Base-by-base conservation (phyloP, 2,888 invertebrate species). In the Odontomyia ornata region DNA sequence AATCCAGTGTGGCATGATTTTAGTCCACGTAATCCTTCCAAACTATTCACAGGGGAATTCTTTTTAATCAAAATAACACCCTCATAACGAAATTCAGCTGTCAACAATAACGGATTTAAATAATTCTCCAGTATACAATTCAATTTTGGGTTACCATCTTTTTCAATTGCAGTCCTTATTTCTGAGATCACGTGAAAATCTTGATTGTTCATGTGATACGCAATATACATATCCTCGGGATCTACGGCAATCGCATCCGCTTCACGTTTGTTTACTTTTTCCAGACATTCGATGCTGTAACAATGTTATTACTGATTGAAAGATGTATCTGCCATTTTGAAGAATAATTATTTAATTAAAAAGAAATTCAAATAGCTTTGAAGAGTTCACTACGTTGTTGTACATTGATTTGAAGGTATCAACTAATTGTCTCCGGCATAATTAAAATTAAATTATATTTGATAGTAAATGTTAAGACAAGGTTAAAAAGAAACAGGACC, bases 1-100 rank as follows among this genome's bases (percentile, higher is more conserved):
- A 95, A 91, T 13, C 95, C 95, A 1, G 96, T 95, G 84, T 96
- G 95, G 82, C 96, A 97, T 0, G 95, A 95, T 82, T 92, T 93
- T 69, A 93, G 89, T 0, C 94, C 94, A 80, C 90, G 90, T 75
- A 97, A 87, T 75, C 91, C 92, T 80, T 91, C 89, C 76, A 95
- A 86, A 76, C 88, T 90, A 81, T 89, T 89, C 77, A 95, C 90
- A 1, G 91, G 87, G n/a, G 93, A 88, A 80, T 92, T 90, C 82
- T 94, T 94, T 85, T 93, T 92, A 0, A 95, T 89, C 27, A 95
- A 91, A 43, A 93, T 93, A 0, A 95, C 93, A 1, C 94, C 94
- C 85, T 94, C 93, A 83, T 95, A 95, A 65, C 94, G 90, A 85
- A 92, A 93, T 80, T 92, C 91, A 81, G 93, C 93, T 92, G 84